phyloP scores from a whole-genome alignment of 2,797 vertebrate species.

The Lacerta bilineata region DNA sequence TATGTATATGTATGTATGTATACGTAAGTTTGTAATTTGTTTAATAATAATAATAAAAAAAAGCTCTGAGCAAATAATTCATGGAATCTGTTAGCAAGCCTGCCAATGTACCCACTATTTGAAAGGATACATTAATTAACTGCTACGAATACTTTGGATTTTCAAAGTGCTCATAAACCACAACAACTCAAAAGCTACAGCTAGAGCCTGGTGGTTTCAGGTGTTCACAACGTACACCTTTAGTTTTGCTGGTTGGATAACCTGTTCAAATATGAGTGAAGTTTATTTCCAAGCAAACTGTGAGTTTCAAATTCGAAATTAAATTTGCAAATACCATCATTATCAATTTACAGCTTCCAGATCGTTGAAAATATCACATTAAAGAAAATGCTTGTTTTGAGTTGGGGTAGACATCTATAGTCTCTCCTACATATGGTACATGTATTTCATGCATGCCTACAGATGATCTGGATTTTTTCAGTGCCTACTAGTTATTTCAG shows the following conservation, averaged over 20 bases:
- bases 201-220: neutral
- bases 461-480: neutral
- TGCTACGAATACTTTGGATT: neutral
- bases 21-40: no score
- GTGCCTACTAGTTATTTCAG: neutral
- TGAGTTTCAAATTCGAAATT: neutral
- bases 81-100: conserved; percentile 5
- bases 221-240: neutral
- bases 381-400: neutral
- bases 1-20: no score
- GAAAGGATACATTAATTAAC: conserved; percentile 6
- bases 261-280: neutral
- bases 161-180: neutral
- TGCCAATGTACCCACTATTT: neutral
- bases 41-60: no score
- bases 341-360: neutral
- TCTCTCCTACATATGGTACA: neutral
- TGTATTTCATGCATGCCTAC: neutral
- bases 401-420: neutral
- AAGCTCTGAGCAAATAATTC: conserved; percentile 1
- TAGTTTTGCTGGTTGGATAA: neutral
- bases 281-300: neutral
- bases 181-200: neutral
- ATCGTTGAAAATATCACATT: neutral
- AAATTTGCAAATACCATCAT: neutral